Base-by-base conservation (phyloP, 2,797 vertebrate genomes). In the Trachurus trachurus region DNA sequence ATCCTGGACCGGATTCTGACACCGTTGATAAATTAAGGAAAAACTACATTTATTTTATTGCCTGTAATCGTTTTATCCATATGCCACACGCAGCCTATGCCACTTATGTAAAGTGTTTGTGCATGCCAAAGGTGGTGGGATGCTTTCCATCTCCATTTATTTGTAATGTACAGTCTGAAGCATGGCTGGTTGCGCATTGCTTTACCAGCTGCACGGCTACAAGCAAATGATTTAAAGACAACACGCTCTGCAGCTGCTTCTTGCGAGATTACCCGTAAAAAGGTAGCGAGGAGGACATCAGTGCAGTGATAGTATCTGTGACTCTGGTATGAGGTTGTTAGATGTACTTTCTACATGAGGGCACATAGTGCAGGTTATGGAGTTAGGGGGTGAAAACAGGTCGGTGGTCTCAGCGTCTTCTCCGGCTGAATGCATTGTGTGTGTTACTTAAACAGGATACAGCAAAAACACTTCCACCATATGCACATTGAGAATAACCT, bases 301-400 rank as follows among this genome's bases (percentile, higher is more conserved):
- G 74, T 81, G 65, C 62, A 56, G 58, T 66, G 81, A 89, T 82
- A 61, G 71, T 80, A 80, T 87, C 68, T 71, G 49, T 78, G 78
- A 82, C 53, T 86, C 19, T 17, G 69, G 40, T 57, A 63, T 63
- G 40, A 62, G 66, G 74, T 76, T 78, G 78, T 76, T 75, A 60
- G 67, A 86, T 72, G 76, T 59, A 56, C 47, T 85, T 91, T 90
- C 67, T 75, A 82, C 78, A 83, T 87, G 77, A 76, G 45, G 61
- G 52, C 71, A 87, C 79, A 86, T 47, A 57, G 49, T 58, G 40
- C 56, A 26, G 57, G 62, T 64, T 72, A 57, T 21, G 50, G 44
- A 76, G 58, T 67, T 52, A 56, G 31, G 11, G 58, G 64, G 34
- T 29, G 70, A 72, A 79, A 85, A 79, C 73, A 80, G 62, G 21